phyloP scores from a whole-genome alignment of 2,113 vertebrate genomes.

The Chaenocephalus aceratus region DNA sequence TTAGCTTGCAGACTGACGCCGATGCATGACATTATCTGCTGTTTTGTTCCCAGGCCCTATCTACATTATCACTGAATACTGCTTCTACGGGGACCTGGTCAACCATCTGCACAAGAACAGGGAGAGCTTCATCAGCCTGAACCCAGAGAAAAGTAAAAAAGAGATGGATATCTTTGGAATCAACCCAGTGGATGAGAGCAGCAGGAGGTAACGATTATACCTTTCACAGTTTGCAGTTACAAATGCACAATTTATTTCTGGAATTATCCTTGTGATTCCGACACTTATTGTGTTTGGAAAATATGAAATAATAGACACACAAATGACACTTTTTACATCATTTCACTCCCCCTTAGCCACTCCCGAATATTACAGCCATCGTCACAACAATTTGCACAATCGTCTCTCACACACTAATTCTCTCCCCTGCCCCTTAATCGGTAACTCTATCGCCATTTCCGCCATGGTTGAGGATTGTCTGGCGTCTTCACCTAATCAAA shows the following conservation, averaged over 20 bases:
- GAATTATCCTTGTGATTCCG: not conserved
- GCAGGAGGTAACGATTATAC: conserved; percentile 87
- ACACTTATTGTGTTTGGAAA: too few species aligned
- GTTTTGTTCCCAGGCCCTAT: conserved; percentile 89
- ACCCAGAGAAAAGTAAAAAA: conserved; percentile 94
- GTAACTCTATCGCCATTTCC: conserved; percentile 64
- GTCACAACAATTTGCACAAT: conserved; percentile 33
- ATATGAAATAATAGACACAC: not conserved
- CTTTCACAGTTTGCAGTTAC: not conserved
- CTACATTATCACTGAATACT: conserved; percentile 99
- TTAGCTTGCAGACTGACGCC: conserved; percentile 76
- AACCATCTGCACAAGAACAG: conserved; percentile 99
- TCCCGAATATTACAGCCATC: conserved; percentile 16
- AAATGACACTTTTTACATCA: not conserved
- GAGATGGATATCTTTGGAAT: conserved; percentile 97
- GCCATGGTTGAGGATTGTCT: conserved; percentile 54
- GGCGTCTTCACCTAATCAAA: conserved; percentile 74
- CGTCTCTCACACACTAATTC: conserved; percentile 17
- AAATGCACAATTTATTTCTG: not conserved
- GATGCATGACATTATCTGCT: conserved; percentile 46
- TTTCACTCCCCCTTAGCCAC: not conserved
- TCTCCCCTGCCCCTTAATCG: conserved; percentile 20
- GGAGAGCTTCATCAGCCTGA: conserved; percentile 91
- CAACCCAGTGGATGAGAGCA: conserved; percentile 94
- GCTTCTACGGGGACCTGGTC: conserved; percentile 97